A percentile compares a stretch with the other conserved stretches of the same genome.
Evolutionary conservation across 2,113 vertebrate genomes (phyloP).

Genomic region (Diadophis punctatus): DNA sequence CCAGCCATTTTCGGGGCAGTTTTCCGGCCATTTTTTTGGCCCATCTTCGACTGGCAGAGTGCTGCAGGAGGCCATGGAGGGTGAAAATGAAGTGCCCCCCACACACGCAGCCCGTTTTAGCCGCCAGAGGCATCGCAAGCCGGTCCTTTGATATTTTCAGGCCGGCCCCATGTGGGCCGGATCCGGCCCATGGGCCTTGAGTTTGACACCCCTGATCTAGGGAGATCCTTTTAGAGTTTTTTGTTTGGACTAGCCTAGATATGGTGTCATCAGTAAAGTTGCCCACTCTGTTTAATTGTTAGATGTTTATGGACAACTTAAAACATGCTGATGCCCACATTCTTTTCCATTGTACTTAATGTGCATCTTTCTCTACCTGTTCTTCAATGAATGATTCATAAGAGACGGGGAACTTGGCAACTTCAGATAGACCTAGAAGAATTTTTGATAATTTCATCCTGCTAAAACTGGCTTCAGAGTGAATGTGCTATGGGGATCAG

Average conservation of each 20-base stretch:
- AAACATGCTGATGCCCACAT: neutral
- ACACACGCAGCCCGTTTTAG: no score
- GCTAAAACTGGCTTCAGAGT: neutral
- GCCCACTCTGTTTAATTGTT: neutral
- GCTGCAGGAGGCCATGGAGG: no score
- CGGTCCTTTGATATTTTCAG: no score
- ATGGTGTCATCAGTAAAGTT: neutral
- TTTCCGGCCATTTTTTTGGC: no score
- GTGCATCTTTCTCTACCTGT: neutral
- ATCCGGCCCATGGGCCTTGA: no score
- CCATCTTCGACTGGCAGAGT: no score
- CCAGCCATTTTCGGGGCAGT: rapidly evolving
- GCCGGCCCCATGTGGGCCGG: rapidly evolving
- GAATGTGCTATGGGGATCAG: neutral
- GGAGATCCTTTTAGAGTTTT: neutral
- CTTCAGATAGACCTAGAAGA: neutral
- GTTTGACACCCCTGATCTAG: neutral
- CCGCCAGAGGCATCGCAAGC: no score
- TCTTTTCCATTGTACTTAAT: neutral
- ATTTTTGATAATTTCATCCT: neutral
- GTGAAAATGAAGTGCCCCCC: no score
- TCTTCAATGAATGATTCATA: neutral
- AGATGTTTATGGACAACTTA: neutral
- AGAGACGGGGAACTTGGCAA: neutral
- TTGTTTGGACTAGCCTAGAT: neutral